Conservation (phyloP, 2,113 vertebrate genomes). For the Ailurus styani region DNA sequence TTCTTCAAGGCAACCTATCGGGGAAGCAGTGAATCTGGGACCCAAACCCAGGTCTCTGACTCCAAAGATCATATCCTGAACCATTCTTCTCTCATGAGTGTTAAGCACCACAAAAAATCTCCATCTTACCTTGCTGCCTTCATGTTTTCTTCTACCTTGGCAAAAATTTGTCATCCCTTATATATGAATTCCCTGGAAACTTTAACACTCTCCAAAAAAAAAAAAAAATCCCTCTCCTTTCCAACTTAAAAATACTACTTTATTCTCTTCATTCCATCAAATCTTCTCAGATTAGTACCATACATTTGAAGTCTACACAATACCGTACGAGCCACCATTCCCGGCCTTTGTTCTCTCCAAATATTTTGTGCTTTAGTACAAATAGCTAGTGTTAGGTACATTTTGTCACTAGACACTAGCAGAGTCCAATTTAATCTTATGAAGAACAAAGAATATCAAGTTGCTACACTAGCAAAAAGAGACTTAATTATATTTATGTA, state of each 20-base stretch:
- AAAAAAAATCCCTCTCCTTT: neutral
- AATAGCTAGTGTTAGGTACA: neutral
- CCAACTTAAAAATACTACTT: conserved; percentile 14
- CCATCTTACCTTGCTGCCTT: neutral
- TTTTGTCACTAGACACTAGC: conserved; percentile 20
- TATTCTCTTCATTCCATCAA: conserved; percentile 10
- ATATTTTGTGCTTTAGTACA: neutral
- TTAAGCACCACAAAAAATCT: neutral
- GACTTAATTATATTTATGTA: neutral
- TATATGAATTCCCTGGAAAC: neutral
- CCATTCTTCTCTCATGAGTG: neutral
- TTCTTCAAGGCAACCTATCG: neutral
- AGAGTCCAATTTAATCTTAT: conserved; percentile 6
- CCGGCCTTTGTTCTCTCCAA: neutral
- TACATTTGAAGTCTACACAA: neutral
- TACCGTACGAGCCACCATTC: neutral
- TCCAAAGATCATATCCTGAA: neutral
- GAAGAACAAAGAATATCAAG: conserved; percentile 34
- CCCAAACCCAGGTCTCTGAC: neutral
- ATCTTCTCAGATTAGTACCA: neutral
- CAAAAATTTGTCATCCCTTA: conserved; percentile 10
- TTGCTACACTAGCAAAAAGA: neutral
- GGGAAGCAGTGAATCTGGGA: neutral
- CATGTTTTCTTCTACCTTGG: neutral
- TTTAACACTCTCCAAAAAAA: neutral